phyloP scores from a whole-genome alignment of 1,140 invertebrate species.

The Leptinotarsa texana region DNA sequence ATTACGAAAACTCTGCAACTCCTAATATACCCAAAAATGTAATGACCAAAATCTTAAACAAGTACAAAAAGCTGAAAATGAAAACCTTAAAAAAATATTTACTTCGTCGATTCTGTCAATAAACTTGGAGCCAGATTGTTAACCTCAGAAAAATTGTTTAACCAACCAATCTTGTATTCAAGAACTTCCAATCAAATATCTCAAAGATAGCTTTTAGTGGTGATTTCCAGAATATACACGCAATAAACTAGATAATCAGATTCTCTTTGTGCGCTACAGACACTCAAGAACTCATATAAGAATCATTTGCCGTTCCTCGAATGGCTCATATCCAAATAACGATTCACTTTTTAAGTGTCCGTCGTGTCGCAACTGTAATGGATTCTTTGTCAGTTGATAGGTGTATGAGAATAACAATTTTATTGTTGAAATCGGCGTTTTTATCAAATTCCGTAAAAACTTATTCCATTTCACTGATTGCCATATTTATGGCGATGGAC shows the following conservation, averaged over 20 bases:
- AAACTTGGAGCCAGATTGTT: too few relatives aligned
- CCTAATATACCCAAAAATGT: too few relatives aligned
- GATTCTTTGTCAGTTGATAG: not conserved
- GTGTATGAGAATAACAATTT: conserved; percentile 5
- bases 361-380: not conserved
- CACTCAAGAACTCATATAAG: not conserved
- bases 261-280: not conserved
- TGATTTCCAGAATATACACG: not conserved
- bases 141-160: too few relatives aligned
- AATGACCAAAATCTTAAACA: too few relatives aligned
- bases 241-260: not conserved
- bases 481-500: not conserved
- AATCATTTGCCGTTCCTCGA: not conserved
- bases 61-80: too few relatives aligned
- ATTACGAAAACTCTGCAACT: too few relatives aligned
- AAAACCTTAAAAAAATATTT: too few relatives aligned
- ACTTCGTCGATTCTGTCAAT: too few relatives aligned
- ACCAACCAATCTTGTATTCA: too few relatives aligned
- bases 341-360: conserved; percentile 4
- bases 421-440: not conserved
- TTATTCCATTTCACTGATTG: not conserved
- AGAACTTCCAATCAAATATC: not conserved
- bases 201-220: not conserved
- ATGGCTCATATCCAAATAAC: conserved; percentile 5
- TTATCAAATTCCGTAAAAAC: conserved; percentile 2